Conservation (phyloP, 2,113 vertebrate genomes). For the Prietella phreatophila region DNA sequence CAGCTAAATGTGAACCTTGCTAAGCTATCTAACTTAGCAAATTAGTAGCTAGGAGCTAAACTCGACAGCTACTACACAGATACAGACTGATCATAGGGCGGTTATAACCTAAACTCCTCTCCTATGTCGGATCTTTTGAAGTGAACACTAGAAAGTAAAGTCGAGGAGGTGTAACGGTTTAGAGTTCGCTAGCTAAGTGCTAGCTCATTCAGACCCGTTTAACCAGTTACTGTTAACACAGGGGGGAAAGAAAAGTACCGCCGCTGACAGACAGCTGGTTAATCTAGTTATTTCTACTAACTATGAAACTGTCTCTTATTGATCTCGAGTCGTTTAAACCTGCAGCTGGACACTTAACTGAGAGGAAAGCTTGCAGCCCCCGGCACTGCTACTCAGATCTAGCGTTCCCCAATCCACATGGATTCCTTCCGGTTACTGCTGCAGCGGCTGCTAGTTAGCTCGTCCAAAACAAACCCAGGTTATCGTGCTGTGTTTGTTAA, state of each 20-base stretch:
- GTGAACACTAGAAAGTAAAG: too few relatives aligned
- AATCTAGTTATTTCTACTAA: background rate
- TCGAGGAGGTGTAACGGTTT: too few relatives aligned
- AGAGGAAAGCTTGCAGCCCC: background rate
- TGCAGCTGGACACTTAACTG: background rate
- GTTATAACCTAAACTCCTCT: background rate
- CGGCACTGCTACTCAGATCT: background rate
- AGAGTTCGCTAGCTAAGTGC: background rate
- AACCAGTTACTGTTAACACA: background rate
- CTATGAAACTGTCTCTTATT: background rate
- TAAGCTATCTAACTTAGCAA: background rate
- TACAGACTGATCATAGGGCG: background rate
- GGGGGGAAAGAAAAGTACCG: background rate
- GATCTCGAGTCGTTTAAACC: background rate
- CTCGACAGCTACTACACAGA: background rate
- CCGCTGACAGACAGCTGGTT: background rate
- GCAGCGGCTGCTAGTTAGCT: background rate
- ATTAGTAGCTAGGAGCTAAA: background rate
- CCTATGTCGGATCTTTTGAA: background rate
- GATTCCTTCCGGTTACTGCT: conserved; percentile 16
- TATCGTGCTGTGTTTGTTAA: background rate
- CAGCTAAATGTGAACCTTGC: background rate
- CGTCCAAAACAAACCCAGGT: background rate
- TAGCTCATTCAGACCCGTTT: background rate
- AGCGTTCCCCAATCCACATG: background rate